phyloP scores from a whole-genome alignment of 1,140 invertebrate species.

The Melipona quadrifasciata region DNA sequence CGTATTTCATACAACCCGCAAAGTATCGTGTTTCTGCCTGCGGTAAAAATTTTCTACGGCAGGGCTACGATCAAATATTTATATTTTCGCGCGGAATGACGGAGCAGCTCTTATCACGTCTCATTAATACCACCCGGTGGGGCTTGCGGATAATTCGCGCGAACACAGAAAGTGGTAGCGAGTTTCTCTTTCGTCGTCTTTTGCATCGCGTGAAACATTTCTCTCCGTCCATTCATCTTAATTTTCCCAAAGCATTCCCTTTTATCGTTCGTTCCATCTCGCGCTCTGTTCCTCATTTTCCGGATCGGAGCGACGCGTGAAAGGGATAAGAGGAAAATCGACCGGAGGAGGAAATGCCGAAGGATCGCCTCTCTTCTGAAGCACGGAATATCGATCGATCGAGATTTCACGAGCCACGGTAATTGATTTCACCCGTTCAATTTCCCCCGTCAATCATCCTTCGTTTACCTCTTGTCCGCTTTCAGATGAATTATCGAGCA shows the following conservation, averaged over 20 bases:
- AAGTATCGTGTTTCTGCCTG: no score
- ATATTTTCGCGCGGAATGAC: neutral
- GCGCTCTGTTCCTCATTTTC: neutral
- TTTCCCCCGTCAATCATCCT: conserved; percentile 56
- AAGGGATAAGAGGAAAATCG: neutral
- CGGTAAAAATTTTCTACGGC: no score
- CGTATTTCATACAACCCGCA: no score
- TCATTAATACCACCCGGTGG: neutral
- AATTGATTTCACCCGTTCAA: conserved; percentile 65
- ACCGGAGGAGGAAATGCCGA: neutral
- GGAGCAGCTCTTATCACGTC: neutral
- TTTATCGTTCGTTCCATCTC: neutral
- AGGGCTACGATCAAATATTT: neutral
- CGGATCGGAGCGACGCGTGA: neutral
- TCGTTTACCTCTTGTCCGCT: neutral
- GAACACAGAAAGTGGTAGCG: neutral
- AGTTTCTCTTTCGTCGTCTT: neutral
- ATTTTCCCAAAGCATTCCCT: conserved; percentile 27
- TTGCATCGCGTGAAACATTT: conserved; percentile 10
- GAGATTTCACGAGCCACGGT: conserved; percentile 32
- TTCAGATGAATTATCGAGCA: conserved; percentile 25
- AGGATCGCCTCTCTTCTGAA: neutral
- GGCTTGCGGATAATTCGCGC: no score
- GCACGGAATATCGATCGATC: conserved; percentile 21
- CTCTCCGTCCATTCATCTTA: conserved; percentile 43